Base-by-base conservation (phyloP, 2,113 vertebrate genomes). In the Trematomus loennbergii region DNA sequence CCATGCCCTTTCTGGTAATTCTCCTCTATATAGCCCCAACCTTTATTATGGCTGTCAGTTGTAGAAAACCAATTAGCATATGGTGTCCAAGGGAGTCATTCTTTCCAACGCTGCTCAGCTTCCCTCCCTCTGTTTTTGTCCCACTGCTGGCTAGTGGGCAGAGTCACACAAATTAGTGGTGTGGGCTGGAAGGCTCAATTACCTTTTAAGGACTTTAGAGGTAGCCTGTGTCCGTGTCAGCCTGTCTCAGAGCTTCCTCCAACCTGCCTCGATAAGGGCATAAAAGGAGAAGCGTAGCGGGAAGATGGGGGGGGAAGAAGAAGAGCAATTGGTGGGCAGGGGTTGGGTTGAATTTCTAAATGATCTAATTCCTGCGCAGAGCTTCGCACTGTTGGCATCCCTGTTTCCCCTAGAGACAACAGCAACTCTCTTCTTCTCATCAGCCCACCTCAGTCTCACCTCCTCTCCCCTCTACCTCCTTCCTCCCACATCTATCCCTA, bases 131-230 rank as follows among this genome's bases (percentile, higher is more conserved):
- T 91, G 85, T 88, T 90, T 92, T 93, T 92, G 90, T 94, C 94
- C 91, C 88, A 75, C 86, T 74, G 90, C 87, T 84, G 67, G 87
- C 90, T 86, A 79, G 87, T 88, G 89, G 89, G 92, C 88, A 94
- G 78, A 90, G 87, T 90, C 88, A 40, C 86, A 90, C 90, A 94
- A 95, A 95, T 95, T 94, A 94, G 91, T 64, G 60, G 84, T 87
- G 88, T 88, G 88, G 89, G 88, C 91, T 93, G 90, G 87, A 94
- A 92, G 92, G 93, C 92, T 94, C 93, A 93, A 95, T 95, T 95
- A 95, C 89, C 88, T 93, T 91, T 91, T 93, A 93, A 93, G 91
- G 92, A 92, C 88, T 93, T 93, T 87, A 82, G 90, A 89, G 92
- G 88, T 90, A 87, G 85, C 79, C 29, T 84, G 87, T 82, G 91